A percentile compares a stretch with the other conserved stretches of the same genome.
phyloP scores from a whole-genome alignment of 1,140 invertebrate species.

The Anthonomus grandis region DNA sequence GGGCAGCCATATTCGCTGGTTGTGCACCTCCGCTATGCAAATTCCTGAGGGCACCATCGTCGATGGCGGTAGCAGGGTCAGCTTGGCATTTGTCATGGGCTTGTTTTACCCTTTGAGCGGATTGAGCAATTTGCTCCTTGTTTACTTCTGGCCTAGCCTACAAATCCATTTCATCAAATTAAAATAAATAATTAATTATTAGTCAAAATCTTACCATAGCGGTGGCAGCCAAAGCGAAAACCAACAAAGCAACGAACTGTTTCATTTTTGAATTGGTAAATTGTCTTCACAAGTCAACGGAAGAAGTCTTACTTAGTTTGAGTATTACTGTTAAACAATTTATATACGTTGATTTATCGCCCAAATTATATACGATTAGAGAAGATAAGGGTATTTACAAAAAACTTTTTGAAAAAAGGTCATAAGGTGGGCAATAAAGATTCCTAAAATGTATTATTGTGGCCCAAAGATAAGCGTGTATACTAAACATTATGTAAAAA shows the following conservation, averaged over 20 bases:
- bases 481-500: too few species aligned
- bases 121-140: neutral
- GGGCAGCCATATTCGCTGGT: conserved; percentile 10
- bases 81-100: conserved; percentile 6
- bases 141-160: neutral
- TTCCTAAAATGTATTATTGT: too few species aligned
- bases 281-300: neutral
- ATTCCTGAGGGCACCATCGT: neutral
- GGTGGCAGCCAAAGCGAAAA: conserved; percentile 8
- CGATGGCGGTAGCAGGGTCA: conserved; percentile 15
- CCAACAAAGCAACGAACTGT: conserved; percentile 7
- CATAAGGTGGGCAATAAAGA: too few species aligned
- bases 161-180: neutral
- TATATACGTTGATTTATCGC: too few species aligned
- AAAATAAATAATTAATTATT: conserved; percentile 5
- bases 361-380: too few species aligned
- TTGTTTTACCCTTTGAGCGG: neutral
- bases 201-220: conserved; percentile 7
- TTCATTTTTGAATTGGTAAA: conserved; percentile 13
- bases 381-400: too few species aligned
- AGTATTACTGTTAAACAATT: too few species aligned
- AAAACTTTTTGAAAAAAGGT: too few species aligned
- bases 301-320: too few species aligned
- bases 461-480: too few species aligned
- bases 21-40: neutral